Base-by-base conservation (phyloP, 2,113 vertebrate genomes). In the Dendropsophus ebraccatus region DNA sequence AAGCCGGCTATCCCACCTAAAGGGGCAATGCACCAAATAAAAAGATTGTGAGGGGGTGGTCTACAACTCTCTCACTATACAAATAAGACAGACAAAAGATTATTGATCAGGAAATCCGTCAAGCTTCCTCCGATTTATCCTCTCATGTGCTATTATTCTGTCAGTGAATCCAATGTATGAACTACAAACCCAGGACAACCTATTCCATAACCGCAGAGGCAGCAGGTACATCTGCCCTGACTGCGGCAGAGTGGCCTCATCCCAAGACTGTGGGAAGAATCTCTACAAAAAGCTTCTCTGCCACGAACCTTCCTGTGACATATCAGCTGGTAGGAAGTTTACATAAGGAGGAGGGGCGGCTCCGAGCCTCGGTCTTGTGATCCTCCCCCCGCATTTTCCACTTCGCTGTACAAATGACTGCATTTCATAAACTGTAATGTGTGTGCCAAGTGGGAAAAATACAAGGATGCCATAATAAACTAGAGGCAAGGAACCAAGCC, bases 251-350 rank as follows among this genome's bases (percentile, higher is more conserved):
- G 1, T 1, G 17, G 30, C 14, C 32, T 69, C 65, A 19, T 69
- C 30, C 32, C 30, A 23, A 37, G 17, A 37, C 32, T 41, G 16
- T 16, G 30, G 58, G 58, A 13, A 25, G 58, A 62, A 6, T 23
- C 6, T 47, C 5, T 9, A 45, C 35, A n/a, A 28, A 23, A 81
- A 12, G 58, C 35, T 45, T 25, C 60, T 67, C 11, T 37, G 25
- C 7, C 35, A 7, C 5, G 2, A 28, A 0, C 79, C 49, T 45
- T 41, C 41, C 30, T 30, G 32, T n/a, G 52, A 74, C n/a, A 83
- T 28, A 35, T 84, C 70, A 76, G 73, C 56, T 84, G 83, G 37
- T 41, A 30, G 73, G 73, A 78, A 25, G 73, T 85, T 78, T 77
- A 78, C 72, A 49, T 7, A 32, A 28, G 4, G 23, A 56, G 70